phyloP scores from a whole-genome alignment of 2,113 vertebrate genomes.

The Ptyas mucosa region DNA sequence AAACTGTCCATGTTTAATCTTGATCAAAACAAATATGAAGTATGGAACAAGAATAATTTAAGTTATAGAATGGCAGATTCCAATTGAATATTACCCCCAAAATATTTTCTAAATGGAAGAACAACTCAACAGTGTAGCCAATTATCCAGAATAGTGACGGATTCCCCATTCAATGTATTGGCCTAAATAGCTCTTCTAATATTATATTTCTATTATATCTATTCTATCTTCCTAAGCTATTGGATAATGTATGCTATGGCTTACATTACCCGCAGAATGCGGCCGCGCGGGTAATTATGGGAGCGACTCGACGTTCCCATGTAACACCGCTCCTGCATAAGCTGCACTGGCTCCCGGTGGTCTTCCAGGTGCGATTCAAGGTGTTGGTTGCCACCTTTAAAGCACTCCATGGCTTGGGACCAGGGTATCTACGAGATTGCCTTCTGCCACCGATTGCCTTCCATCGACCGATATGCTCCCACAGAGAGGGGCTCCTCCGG shows the following conservation, averaged over 20 bases:
- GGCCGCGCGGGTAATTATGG: too few species aligned
- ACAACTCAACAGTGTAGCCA: background rate
- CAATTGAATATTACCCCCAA: background rate
- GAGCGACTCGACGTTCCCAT: too few species aligned
- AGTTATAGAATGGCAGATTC: background rate
- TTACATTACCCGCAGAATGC: too few species aligned
- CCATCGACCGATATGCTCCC: too few species aligned
- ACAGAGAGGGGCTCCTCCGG: too few species aligned
- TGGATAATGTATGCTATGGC: background rate
- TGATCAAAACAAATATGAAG: background rate
- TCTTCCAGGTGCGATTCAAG: too few species aligned
- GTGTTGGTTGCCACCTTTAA: too few species aligned
- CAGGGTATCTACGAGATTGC: too few species aligned
- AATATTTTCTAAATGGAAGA: background rate
- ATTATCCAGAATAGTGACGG: background rate
- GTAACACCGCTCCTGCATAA: too few species aligned
- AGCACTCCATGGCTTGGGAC: too few species aligned
- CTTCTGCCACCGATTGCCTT: too few species aligned
- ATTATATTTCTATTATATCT: background rate
- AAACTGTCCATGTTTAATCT: background rate
- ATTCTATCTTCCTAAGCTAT: background rate
- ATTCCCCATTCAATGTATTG: background rate
- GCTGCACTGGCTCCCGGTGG: too few species aligned
- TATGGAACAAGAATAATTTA: background rate
- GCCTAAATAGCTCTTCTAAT: background rate